Evolutionary conservation across 2,797 vertebrate species (phyloP).

Genomic region (Naso thynnoides): DNA sequence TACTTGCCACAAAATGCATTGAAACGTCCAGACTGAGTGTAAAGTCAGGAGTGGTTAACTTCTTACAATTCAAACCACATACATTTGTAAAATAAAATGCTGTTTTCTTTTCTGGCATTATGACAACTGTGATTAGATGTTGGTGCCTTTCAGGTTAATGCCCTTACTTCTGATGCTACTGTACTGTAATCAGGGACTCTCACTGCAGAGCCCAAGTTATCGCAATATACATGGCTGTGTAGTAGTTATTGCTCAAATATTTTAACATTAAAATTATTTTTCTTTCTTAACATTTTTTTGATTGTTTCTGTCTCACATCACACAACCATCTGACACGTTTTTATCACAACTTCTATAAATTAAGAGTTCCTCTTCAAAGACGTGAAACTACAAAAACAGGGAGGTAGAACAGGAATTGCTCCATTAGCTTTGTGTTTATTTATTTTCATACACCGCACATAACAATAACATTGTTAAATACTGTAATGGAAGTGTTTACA

Average conservation of each 20-base stretch:
- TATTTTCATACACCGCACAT: constrained; percentile 81
- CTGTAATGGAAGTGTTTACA: constrained; percentile 82
- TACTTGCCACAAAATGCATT: constrained; percentile 54
- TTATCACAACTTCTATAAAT: neutral
- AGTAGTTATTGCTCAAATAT: constrained; percentile 62
- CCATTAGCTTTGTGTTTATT: constrained; percentile 79
- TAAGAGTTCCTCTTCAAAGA: neutral
- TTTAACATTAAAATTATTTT: constrained; percentile 76
- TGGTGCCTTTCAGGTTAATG: constrained; percentile 78
- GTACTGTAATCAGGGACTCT: constrained; percentile 76
- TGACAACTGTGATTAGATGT: constrained; percentile 74
- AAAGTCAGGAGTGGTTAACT: constrained; percentile 5
- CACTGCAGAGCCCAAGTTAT: constrained; percentile 52
- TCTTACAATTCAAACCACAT: constrained; percentile 27
- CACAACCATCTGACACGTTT: neutral
- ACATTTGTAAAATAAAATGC: constrained; percentile 46
- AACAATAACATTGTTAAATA: constrained; percentile 86
- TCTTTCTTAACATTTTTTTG: constrained; percentile 43
- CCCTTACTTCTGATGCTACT: constrained; percentile 68
- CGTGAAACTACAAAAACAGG: neutral
- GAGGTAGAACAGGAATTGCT: neutral
- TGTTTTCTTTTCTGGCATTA: constrained; percentile 54
- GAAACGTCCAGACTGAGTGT: constrained; percentile 37
- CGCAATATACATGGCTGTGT: constrained; percentile 65
- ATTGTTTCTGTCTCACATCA: neutral